Percentiles rank a stretch among this genome's conserved stretches.
Conservation (phyloP, 2,797 vertebrate species). For the Enteromius viviparus region DNA sequence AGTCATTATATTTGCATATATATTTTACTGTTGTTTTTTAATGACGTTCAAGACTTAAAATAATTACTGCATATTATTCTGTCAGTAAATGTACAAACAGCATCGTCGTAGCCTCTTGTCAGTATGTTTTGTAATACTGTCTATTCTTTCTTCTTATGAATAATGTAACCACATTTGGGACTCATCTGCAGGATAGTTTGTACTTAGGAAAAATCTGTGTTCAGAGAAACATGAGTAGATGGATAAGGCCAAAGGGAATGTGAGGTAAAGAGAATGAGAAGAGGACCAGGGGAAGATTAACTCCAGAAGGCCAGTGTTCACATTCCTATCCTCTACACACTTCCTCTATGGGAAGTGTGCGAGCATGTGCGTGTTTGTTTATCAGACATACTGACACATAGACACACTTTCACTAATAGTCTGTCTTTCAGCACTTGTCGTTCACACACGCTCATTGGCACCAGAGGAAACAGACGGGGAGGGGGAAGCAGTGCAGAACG, state of each 20-base stretch:
- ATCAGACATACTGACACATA: conserved; percentile 58
- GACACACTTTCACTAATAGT: conserved; percentile 56
- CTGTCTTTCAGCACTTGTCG: conserved; percentile 50
- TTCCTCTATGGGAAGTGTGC: conserved; percentile 44
- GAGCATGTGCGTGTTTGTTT: conserved; percentile 34
- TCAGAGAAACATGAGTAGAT: conserved; percentile 9
- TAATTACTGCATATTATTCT: neutral
- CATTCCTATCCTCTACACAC: conserved; percentile 50
- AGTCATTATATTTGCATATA: neutral
- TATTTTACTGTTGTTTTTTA: neutral
- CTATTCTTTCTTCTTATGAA: conserved; percentile 11
- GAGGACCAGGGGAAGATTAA: conserved; percentile 41
- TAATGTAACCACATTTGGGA: conserved; percentile 6
- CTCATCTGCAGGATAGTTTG: conserved; percentile 8
- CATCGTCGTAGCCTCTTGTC: neutral
- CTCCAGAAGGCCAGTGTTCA: conserved; percentile 48
- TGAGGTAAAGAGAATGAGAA: conserved; percentile 18
- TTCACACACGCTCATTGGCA: conserved; percentile 27
- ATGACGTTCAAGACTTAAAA: neutral
- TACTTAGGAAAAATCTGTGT: conserved; percentile 16
- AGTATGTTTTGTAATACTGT: conserved; percentile 9
- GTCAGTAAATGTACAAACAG: neutral
- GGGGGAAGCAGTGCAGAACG: conserved; percentile 35
- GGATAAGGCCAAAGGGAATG: conserved; percentile 7
- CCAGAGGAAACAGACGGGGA: conserved; percentile 41